phyloP scores from a whole-genome alignment of 1,140 invertebrate genomes.

The Limonius californicus region DNA sequence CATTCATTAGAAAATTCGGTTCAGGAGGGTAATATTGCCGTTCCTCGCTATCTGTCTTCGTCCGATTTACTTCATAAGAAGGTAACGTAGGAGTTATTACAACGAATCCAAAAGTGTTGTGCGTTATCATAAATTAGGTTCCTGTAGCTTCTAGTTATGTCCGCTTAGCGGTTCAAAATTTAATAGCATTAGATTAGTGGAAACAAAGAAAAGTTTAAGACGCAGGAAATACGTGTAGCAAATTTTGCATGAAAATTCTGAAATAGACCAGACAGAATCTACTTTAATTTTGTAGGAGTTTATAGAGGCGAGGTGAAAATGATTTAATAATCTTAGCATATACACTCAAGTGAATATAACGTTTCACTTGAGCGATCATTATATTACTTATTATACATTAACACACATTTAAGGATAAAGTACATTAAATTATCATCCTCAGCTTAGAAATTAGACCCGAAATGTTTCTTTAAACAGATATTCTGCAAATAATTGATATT shows the following conservation, averaged over 20 bases:
- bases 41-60: background rate
- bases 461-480: too few species aligned
- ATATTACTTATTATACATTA: too few species aligned
- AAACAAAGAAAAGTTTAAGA: background rate
- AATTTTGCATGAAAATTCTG: background rate
- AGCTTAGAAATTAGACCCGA: too few species aligned
- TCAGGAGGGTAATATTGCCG: background rate
- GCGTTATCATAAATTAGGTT: background rate
- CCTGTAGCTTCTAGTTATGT: background rate
- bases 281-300: background rate
- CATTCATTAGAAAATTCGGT: slow-evolving; percentile 11
- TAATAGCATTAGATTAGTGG: background rate
- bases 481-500: too few species aligned
- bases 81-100: background rate
- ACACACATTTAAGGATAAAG: too few species aligned
- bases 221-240: background rate
- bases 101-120: background rate
- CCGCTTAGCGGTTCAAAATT: background rate
- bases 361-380: too few species aligned
- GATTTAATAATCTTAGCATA: too few species aligned
- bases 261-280: background rate
- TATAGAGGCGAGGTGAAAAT: background rate
- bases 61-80: background rate
- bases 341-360: too few species aligned
- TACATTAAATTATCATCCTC: too few species aligned